These are phyloP conservation scores for Circaetus gallicus DNA, from an alignment of 2,113 vertebrate species.

Conservation along the genomic window DNA sequence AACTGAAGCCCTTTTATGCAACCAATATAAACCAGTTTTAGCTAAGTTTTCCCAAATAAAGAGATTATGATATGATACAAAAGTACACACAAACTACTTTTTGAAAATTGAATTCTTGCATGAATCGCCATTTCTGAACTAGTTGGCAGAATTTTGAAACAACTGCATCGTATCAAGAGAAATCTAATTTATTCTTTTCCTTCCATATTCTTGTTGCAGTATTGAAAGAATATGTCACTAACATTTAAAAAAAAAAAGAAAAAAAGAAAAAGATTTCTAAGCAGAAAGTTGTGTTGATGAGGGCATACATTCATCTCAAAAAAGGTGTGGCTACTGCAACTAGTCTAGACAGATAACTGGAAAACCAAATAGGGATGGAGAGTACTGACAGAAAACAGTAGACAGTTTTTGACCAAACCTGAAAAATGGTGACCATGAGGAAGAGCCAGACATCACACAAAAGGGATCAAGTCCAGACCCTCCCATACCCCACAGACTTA, in stretches of 20 bases:
- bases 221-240: neutral
- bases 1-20: neutral
- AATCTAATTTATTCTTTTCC: neutral
- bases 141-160: neutral
- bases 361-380: neutral
- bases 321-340: neutral
- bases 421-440: neutral
- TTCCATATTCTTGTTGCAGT: neutral
- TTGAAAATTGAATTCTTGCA: neutral
- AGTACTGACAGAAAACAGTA: neutral
- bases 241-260: neutral
- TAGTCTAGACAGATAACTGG: neutral
- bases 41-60: neutral
- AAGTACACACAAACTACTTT: neutral
- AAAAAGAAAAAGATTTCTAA: neutral
- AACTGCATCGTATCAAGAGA: neutral
- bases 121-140: neutral
- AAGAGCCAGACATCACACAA: neutral
- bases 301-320: neutral
- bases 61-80: neutral
- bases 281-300: neutral
- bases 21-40: neutral
- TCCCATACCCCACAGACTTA: neutral
- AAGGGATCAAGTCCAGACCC: neutral
- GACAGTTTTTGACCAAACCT: neutral